phyloP scores from a whole-genome alignment of 2,113 vertebrate genomes.

The Pheucticus melanocephalus region DNA sequence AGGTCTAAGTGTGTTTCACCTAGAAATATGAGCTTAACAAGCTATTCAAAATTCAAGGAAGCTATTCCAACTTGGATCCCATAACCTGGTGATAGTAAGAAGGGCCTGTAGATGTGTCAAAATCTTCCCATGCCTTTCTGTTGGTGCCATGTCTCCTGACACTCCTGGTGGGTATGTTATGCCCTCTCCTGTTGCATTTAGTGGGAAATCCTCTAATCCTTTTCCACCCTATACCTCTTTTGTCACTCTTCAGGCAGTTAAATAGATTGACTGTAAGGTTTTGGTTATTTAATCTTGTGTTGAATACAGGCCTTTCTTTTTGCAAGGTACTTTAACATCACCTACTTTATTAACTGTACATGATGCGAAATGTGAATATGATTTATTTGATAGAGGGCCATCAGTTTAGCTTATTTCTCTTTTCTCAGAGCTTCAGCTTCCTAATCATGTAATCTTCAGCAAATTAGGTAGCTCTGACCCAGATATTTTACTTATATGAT shows the following conservation, averaged over 20 bases:
- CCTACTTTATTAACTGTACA: not conserved
- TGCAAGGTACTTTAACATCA: not conserved
- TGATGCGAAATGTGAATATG: not conserved
- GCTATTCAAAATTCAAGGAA: not conserved
- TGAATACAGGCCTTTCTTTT: not conserved
- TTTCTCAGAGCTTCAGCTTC: not conserved
- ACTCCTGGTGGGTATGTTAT: not conserved
- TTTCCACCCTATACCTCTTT: not conserved
- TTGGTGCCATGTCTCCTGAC: not conserved
- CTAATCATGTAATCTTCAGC: not conserved
- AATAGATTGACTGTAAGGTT: not conserved
- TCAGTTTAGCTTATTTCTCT: not conserved
- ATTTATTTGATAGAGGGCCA: not conserved
- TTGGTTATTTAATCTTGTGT: not conserved
- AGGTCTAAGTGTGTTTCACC: not conserved
- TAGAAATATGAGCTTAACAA: not conserved
- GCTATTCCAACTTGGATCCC: not conserved
- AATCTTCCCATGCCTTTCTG: not conserved
- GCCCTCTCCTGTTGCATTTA: not conserved
- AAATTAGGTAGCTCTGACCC: not conserved
- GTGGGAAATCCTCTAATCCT: not conserved
- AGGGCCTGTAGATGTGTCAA: not conserved
- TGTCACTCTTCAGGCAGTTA: not conserved
- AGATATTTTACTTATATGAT: not conserved
- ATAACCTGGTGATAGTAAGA: not conserved